Percentiles rank a stretch among this genome's conserved stretches.
Conservation (phyloP, 2,888 invertebrate genomes). For the Hipparchia semele region DNA sequence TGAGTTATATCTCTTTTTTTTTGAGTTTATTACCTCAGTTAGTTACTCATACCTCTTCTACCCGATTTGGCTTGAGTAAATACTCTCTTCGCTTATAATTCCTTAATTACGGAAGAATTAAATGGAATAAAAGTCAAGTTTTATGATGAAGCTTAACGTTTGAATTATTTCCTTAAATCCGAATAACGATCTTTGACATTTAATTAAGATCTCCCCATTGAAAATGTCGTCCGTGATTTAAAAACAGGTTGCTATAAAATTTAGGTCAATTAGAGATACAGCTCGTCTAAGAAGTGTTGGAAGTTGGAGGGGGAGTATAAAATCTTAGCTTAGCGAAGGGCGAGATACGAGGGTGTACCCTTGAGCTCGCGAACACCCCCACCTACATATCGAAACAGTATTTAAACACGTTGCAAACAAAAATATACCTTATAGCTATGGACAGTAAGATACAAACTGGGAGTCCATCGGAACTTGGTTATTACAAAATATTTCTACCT, state of each 20-base stretch:
- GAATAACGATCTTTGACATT: constrained; percentile 50
- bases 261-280: constrained; percentile 75
- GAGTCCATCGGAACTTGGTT: constrained; percentile 7
- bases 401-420: background rate
- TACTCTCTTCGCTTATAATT: background rate
- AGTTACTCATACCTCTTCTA: background rate
- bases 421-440: background rate
- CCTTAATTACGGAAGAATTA: constrained; percentile 8
- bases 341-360: constrained; percentile 56
- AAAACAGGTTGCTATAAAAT: constrained; percentile 59
- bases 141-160: constrained; percentile 16
- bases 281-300: constrained; percentile 56
- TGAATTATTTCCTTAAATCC: constrained; percentile 34
- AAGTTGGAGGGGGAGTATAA: constrained; percentile 58
- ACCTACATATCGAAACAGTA: constrained; percentile 41
- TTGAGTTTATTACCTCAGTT: too few relatives aligned
- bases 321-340: constrained; percentile 52
- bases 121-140: background rate
- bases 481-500: constrained; percentile 50
- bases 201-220: constrained; percentile 52
- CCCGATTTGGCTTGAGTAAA: background rate
- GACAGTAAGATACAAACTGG: background rate
- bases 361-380: constrained; percentile 52
- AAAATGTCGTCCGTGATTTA: constrained; percentile 46
- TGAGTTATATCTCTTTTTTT: too few relatives aligned